Evolutionary conservation across 92 coral and sea anemone species (phyloP), one percentile per base, ranked within the genome.

Genomic region (Siderastrea siderea): DNA sequence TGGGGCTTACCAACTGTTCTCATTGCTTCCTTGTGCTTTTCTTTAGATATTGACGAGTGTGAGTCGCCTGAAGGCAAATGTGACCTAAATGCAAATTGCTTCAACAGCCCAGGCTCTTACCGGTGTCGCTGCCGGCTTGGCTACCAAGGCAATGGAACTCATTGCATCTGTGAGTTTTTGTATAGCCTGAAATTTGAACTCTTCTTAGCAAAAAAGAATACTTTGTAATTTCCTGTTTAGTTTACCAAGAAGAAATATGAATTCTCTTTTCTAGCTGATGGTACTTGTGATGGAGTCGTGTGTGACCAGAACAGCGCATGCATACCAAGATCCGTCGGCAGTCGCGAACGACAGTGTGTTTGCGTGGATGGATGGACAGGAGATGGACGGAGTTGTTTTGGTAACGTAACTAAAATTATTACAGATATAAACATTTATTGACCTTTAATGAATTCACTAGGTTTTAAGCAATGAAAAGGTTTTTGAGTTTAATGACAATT

Each of bases 41-140:
- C 47, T n/a, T 70, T 68, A 91, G 94, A 91, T 59, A 67, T 91
- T 26, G 74, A 91, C 77, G 94, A 91, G 65, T 91, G 94, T 72
- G 60, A 81, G 47, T 59, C 84, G 47, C 59, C 68, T 14, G 71
- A 48, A 3, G 61, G 65, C 65, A 83, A 59, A 8, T 94, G 97
- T 75, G 91, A 91, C 38, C 80, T 74, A n/a, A 89, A 88, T 86
- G 83, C 95, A 11, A 74, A 86, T 82, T 94, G 97, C 78, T 81
- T 91, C 74, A 94, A 94, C 67, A 86, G 54, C 68, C 62, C 70
- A 7, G 97, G 97, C 63, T 86, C 97, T 0, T 94, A 89, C 46
- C 86, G 86, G 50, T 94, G 97, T 75, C 97, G 95, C 26, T 94
- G 97, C 74, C 77, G 91, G 55, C 62, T 67, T 72, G 95, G 95